Evolutionary conservation across 2,888 invertebrate genomes (phyloP), one percentile per base, ranked within the genome.

Genomic region (Drosophila pullipes): DNA sequence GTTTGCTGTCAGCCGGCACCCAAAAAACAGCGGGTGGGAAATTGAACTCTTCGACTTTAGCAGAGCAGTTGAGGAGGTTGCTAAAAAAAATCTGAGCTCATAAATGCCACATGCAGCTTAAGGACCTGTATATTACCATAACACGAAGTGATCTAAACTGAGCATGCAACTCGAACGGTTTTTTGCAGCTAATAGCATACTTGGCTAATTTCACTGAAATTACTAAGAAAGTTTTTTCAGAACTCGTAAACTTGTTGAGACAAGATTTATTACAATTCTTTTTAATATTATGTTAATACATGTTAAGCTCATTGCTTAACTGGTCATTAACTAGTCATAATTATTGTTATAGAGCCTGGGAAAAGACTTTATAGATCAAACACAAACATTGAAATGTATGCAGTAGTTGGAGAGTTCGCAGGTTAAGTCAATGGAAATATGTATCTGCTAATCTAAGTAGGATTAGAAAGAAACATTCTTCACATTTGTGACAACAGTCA

Each of bases 11-110:
- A 55, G 55, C 58, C 31, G 33, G 69, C 58, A 74, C 25, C 35
- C 22, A 35, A 74, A 74, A 52, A 74, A 13, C 78, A 81, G 78
- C 78, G 82, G 78, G 78, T 73, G 82, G 72, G 41, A 77, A 68
- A 77, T 68, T 72, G 64, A 68, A 63, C 47, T 60, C 28, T 39
- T 25, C 39, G 39, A 41, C 28, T 54, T 28, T 50, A 4, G 58
- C 31, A 61, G 39, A 13, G 22, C 59, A 52, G 47, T 39, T n/a
- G 25, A 67, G 50, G 25, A 61, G 59, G 50, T 59, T 10, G 44
- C 54, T 44, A 22, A 37, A 33, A 13, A 10, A 10, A n/a, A 22
- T 44, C 44, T 13, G 7, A 25, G 41, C 7, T 37, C 52, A 58
- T 18, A 53, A 44, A 31, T 44, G 52, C 52, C 28, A 53, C n/a